Evolutionary conservation across 2,797 vertebrate genomes (phyloP), one percentile per base, ranked within the genome.

Genomic region (Heliangelus exortis): DNA sequence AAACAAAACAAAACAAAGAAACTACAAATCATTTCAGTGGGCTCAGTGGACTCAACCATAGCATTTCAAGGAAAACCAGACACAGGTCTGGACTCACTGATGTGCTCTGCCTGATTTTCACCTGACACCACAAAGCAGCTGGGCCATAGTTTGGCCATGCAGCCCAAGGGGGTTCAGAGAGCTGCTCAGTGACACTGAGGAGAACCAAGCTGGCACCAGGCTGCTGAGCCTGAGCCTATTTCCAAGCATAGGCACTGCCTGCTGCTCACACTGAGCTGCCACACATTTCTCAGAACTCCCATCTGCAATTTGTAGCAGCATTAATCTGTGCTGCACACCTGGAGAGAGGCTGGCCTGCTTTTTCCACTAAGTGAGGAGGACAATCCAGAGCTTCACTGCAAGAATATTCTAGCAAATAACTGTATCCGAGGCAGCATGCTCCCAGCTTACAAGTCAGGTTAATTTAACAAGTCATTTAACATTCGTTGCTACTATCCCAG

Each of bases 11-110:
- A 41, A 39, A 39, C 10, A 12, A 39, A 39, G 39, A 39, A 57
- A 39, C 39, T 23, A n/a, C 39, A 23, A 43, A 28, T 29, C 55
- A 71, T 15, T 68, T 15, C 53, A 65, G 5, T 15, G 69, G 21
- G 48, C 51, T 78, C 55, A 18, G 45, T 18, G 47, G 39, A 36
- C 43, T 69, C 71, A n/a, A 8, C 33, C 36, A 29, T 5, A 2
- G 26, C 16, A 36, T 84, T 68, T 78, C 66, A 72, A 77, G 43
- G 29, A 68, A 58, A 89, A 75, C 17, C 57, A 51, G 65, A 59
- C 48, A 62, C 19, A 36, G 18, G 28, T 41, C 74, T 2, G 0
- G 65, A 31, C 6, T 71, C 18, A 0, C 29, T 34, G 39, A 8
- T 0, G 0, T n/a, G 39, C 29, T 77, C 43, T 77, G 57, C 9